phyloP scores from a whole-genome alignment of 2,888 invertebrate species.

The Drosophila mimetica region DNA sequence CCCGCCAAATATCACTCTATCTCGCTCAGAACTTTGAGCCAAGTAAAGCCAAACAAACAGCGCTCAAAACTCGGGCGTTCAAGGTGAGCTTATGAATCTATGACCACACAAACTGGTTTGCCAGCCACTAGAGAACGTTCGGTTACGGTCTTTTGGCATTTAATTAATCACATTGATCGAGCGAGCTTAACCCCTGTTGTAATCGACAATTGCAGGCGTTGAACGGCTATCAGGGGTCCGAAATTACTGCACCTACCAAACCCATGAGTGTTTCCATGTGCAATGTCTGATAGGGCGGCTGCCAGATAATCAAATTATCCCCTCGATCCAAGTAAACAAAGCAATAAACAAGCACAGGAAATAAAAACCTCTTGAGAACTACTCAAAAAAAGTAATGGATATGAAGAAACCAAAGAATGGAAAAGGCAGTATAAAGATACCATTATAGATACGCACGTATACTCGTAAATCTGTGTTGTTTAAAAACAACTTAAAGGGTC shows the following conservation, averaged over 20 bases:
- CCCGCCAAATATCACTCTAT: slow-evolving; percentile 12
- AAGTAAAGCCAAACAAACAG: slow-evolving; percentile 2
- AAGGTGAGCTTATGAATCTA: slow-evolving; percentile 33
- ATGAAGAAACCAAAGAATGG: slow-evolving; percentile 4
- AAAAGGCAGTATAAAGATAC: slow-evolving; percentile 5
- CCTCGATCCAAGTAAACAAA: slow-evolving; percentile 18
- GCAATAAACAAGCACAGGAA: slow-evolving; percentile 11
- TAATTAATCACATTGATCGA: slow-evolving; percentile 28
- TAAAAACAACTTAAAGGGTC: neutral
- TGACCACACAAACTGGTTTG: slow-evolving; percentile 41
- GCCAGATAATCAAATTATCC: slow-evolving; percentile 19
- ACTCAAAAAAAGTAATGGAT: neutral
- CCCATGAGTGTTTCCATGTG: neutral
- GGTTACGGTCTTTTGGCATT: slow-evolving; percentile 15
- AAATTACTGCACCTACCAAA: slow-evolving; percentile 9
- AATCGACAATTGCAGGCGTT: slow-evolving; percentile 34
- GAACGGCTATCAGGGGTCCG: slow-evolving; percentile 31
- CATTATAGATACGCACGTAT: slow-evolving; percentile 1
- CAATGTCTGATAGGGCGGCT: slow-evolving; percentile 11
- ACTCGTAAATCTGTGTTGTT: slow-evolving; percentile 4
- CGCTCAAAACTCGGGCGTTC: slow-evolving; percentile 23
- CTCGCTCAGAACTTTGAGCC: slow-evolving; percentile 38
- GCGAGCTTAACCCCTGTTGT: slow-evolving; percentile 16
- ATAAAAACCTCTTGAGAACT: slow-evolving; percentile 1
- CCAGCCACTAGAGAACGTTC: slow-evolving; percentile 18